Base-by-base conservation (phyloP, 2,797 vertebrate genomes). In the Rhincodon typus region DNA sequence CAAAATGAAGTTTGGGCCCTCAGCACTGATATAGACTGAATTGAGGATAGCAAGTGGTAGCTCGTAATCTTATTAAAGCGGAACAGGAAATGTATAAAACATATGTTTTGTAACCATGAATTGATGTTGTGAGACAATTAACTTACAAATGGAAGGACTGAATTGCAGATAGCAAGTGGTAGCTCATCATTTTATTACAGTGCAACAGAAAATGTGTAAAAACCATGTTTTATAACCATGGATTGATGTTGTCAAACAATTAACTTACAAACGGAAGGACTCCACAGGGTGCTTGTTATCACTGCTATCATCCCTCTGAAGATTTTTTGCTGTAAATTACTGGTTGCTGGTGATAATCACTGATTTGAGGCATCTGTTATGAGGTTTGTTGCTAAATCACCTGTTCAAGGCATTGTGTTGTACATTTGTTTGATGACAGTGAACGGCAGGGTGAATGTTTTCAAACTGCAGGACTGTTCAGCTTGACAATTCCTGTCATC, bases 331-430 rank as follows among this genome's bases (percentile, higher is more conserved):
- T 53, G 86, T 57, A 88, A 88, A 34, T 88, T 57, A 88, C 27
- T 34, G 86, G 86, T 30, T 88, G 25, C 50, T 88, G 50, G 50
- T 88, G 86, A 88, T 88, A 88, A 88, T 88, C 86, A 27, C 84
- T 53, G 50, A 46, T 27, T 87, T 53, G 46, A 53, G 86, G 46
- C 50, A 34, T 88, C 86, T 88, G 84, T 53, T 87, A 1, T 2
- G 46, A 12, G 46, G 27, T 87, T 27, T 87, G 86, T 25, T 57
- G 12, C 50, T 23, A 13, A 27, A 27, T 88, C 86, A 57, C 50
- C 50, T 88, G 50, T 57, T 53, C 86, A 30, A 30, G 25, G 25
- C 50, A 57, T 88, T 27, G 10, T 88, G 50, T 57, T 88, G 27
- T 10, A 88, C 86, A 88, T 53, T 27, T 88, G 46, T 34, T 57